Evolutionary conservation across 2,888 invertebrate genomes (phyloP).

Genomic region (Xanthostigma xanthostigma): DNA sequence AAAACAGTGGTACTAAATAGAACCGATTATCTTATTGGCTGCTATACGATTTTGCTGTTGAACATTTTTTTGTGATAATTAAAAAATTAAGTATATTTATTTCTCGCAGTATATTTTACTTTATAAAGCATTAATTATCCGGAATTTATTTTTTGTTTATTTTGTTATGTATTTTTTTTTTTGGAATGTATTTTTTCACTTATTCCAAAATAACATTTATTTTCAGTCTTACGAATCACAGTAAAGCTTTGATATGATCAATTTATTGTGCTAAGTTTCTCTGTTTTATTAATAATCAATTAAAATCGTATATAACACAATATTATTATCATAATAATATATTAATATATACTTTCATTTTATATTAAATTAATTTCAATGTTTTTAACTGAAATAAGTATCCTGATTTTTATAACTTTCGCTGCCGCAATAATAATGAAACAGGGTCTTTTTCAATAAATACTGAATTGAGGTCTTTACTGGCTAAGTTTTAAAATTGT

Average conservation of each 20-base stretch:
- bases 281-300: slow-evolving; percentile 5
- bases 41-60: background rate
- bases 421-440: no score
- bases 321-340: no score
- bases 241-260: slow-evolving; percentile 39
- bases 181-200: background rate
- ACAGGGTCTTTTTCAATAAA: no score
- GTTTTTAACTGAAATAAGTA: no score
- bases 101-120: background rate
- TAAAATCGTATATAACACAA: no score
- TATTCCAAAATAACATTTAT: slow-evolving; percentile 30
- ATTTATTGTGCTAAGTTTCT: slow-evolving; percentile 33
- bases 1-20: no score
- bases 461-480: no score
- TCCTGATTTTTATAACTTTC: no score
- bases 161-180: background rate
- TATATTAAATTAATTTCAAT: no score
- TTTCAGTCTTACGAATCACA: slow-evolving; percentile 40
- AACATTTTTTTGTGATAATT: background rate
- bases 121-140: background rate
- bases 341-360: no score
- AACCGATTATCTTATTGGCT: no score
- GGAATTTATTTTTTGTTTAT: background rate
- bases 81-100: background rate
- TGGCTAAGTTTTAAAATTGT: no score